Conservation (phyloP, 2,888 invertebrate species). For the Phlogophora meticulosa region DNA sequence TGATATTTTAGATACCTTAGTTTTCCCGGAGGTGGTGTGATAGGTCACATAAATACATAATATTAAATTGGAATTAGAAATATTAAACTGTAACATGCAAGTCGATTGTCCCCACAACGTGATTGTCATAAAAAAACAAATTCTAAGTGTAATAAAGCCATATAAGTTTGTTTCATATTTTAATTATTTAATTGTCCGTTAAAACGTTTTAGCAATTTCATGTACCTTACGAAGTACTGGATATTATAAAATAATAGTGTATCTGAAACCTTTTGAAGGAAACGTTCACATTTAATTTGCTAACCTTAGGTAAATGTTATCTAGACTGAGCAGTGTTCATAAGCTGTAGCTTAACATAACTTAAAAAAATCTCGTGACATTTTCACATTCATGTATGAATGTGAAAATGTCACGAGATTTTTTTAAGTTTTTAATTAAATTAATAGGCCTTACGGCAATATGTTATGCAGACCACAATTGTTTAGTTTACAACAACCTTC, state of each 20-base stretch:
- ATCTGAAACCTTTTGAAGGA: constrained; percentile 8
- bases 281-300: constrained; percentile 18
- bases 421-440: not conserved
- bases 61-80: constrained; percentile 6
- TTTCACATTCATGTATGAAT: no score
- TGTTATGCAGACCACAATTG: not conserved
- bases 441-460: not conserved
- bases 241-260: not conserved
- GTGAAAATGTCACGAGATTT: constrained; percentile 1
- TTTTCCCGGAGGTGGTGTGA: not conserved
- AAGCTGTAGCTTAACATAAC: no score
- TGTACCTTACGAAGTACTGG: not conserved
- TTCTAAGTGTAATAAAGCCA: no score
- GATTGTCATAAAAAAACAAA: no score
- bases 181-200: no score
- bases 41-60: not conserved
- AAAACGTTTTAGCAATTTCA: no score
- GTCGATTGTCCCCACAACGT: no score
- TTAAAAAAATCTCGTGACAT: no score
- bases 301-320: constrained; percentile 15
- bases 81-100: constrained; percentile 9
- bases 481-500: not conserved
- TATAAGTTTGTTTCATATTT: no score
- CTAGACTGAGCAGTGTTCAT: constrained; percentile 6
- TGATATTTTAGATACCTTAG: not conserved